Evolutionary conservation across 2,797 vertebrate genomes (phyloP), one percentile per base, ranked within the genome.

Genomic region (Trematomus bernacchii): DNA sequence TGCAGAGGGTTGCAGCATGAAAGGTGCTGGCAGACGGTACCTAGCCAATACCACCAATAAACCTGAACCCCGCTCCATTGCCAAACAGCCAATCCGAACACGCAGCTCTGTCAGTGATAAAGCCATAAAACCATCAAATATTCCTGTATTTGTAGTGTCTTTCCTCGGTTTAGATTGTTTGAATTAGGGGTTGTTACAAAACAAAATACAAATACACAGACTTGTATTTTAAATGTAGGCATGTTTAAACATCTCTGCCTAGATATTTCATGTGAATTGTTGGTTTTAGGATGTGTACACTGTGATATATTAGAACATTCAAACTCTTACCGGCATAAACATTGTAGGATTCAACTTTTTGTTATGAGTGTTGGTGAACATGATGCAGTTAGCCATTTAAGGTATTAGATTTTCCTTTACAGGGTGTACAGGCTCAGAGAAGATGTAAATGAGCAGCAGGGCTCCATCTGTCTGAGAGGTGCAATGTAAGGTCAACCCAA

Each of bases 1-100:
- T 91, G 73, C 82, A 84, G 57, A 77, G 73, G 71, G 76, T 83
- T 89, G 84, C 85, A 82, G 77, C 77, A 85, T 84, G 57, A 88
- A 85, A 85, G 71, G 59, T 71, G 65, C 77, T 82, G 62, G 27
- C 60, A 66, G 68, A 83, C 70, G 55, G 71, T 77, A 9, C 75
- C 61, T 37, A 66, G 50, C 27, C 42, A 62, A 60, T 72, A 69
- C n/a, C 63, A 27, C 50, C 21, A 63, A 60, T 66, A 65, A 40
- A 60, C 40, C 30, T 75, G 6, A 12, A 40, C 65, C 48, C 14
- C 48, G 50, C 55, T 30, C 47, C 71, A 51, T 16, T 50, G 40
- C 61, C 53, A 40, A 40, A 67, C 50, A 50, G 67, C 19, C 60
- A 37, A 10, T 64, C 21, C 23, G 42, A n/a, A 59, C 52, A 23